A percentile compares a stretch with the other conserved stretches of the same genome.
Evolutionary conservation across 1,140 invertebrate species (phyloP).

Genomic region (Papilio machaon): DNA sequence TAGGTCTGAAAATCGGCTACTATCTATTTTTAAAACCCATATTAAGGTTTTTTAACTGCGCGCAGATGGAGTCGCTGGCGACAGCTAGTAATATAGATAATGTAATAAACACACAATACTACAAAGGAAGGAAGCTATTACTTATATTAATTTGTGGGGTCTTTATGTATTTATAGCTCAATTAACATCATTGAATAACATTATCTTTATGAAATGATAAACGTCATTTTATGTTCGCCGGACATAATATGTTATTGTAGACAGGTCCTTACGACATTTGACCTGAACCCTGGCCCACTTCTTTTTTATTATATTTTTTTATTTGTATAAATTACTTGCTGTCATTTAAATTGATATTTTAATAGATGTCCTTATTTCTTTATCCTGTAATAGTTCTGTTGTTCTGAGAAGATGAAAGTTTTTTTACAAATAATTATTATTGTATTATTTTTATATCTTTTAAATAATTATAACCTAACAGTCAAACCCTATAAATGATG

Average conservation of each 20-base stretch:
- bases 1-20: too few species aligned
- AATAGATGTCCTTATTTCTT: background rate
- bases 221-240: background rate
- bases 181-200: background rate
- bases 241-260: conserved; percentile 10
- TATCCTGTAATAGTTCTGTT: background rate
- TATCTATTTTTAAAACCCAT: too few species aligned
- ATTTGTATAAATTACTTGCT: background rate
- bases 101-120: too few species aligned
- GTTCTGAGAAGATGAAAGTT: too few species aligned
- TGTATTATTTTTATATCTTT: too few species aligned
- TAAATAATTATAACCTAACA: too few species aligned
- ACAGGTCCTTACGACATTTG: background rate
- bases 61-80: too few species aligned
- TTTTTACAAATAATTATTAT: background rate
- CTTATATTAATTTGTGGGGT: background rate
- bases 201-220: background rate
- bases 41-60: too few species aligned
- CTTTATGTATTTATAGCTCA: background rate
- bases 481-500: too few species aligned
- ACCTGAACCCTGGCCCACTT: background rate
- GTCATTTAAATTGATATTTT: background rate
- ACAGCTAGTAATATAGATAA: too few species aligned
- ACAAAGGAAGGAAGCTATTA: too few species aligned
- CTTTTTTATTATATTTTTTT: background rate